Base-by-base conservation (phyloP, 2,113 vertebrate genomes). In the Seriola rivoliana region DNA sequence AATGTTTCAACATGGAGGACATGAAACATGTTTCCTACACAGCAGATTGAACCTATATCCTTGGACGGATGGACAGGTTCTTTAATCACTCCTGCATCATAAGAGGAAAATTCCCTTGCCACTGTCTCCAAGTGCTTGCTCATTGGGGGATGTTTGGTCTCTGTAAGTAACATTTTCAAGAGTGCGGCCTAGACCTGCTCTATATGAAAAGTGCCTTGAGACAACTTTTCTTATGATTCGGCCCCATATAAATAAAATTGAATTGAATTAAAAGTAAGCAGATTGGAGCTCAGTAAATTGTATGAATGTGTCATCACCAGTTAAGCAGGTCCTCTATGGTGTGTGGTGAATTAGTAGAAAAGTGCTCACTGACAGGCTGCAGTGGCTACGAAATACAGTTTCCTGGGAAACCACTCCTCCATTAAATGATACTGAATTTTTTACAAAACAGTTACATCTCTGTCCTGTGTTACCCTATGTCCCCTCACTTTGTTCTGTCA, bases 361-460 rank as follows among this genome's bases (percentile, higher is more conserved):
- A 72, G 77, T 75, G 65, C 11, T 85, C n/a, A 55, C 44, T 71
- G 80, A 72, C 60, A 69, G 29, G 66, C 59, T 48, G 57, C 21
- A 38, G 83, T 5, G 14, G 77, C 52, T 64, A 48, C 14, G 17
- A 8, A 73, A 44, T 36, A 52, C 71, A 71, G 73, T 88, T 84
- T 87, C 86, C 82, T 82, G 78, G 80, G 82, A 85, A 89, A 84
- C 80, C 60, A 23, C 58, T 79, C 17, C 50, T 71, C 17, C 65
- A 11, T 34, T 69, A 19, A 66, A 58, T 65, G 38, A 73, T 71
- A 40, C 14, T 70, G 42, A 71, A 32, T 85, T 59, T 23, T 38
- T 34, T 79, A 44, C 13, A 0, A 7, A 60, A 52, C 74, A 50
- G 59, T 58, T 50, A 75, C 70, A 21, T n/a, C 32, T 62, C 54